A percentile compares a stretch with the other conserved stretches of the same genome.
Conservation (phyloP, 2,113 vertebrate species). For the Oceanites oceanicus region DNA sequence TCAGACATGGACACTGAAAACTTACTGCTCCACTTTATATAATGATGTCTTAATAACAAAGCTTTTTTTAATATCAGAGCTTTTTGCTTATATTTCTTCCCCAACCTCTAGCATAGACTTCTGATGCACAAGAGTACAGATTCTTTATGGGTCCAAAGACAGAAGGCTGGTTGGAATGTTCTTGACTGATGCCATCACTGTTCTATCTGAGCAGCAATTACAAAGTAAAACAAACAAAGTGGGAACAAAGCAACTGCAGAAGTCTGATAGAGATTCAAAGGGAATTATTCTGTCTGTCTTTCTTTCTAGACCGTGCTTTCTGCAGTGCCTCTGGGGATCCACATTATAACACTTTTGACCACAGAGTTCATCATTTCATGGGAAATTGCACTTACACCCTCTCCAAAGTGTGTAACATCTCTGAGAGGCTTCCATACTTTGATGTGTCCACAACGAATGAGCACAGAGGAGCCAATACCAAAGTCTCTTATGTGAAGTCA, state of each 20-base stretch:
- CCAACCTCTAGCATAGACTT: not conserved
- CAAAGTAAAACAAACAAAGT: not conserved
- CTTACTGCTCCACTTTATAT: not conserved
- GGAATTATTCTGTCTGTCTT: not conserved
- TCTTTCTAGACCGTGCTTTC: not conserved
- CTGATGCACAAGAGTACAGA: not conserved
- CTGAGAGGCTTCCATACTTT: slow-evolving; percentile 76
- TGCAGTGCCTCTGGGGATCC: slow-evolving; percentile 60
- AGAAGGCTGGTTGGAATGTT: not conserved
- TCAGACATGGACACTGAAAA: not conserved
- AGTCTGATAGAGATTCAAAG: not conserved
- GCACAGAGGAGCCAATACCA: slow-evolving; percentile 79
- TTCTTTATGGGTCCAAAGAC: not conserved
- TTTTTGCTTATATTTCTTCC: not conserved
- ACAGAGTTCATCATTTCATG: slow-evolving; percentile 82
- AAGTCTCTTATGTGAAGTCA: slow-evolving; percentile 84
- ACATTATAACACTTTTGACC: slow-evolving; percentile 58
- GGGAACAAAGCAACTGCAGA: not conserved
- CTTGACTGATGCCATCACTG: not conserved
- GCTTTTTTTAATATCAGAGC: not conserved
- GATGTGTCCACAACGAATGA: slow-evolving; percentile 85
- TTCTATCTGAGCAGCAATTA: not conserved
- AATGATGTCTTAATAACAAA: not conserved
- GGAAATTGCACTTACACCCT: slow-evolving; percentile 88
- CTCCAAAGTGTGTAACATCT: slow-evolving; percentile 75